Evolutionary conservation across 2,797 vertebrate species (phyloP).

Genomic region (Micrastur ruficollis): DNA sequence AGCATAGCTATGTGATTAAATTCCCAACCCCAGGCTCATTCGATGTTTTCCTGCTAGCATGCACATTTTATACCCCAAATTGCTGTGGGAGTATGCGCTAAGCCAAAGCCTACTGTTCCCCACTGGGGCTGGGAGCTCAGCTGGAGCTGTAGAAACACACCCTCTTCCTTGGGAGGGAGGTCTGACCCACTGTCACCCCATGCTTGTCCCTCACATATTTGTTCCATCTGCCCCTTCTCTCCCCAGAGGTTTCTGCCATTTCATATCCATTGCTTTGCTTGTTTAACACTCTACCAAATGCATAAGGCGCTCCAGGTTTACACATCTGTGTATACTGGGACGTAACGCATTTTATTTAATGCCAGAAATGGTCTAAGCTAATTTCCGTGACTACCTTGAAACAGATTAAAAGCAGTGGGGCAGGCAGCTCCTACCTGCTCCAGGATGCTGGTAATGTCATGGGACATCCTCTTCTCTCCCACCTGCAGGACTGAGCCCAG

Average conservation of each 20-base stretch:
- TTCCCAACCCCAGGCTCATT: not conserved
- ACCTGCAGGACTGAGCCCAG: rapidly evolving
- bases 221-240: not conserved
- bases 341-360: not conserved
- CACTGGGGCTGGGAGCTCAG: not conserved
- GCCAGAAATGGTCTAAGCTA: not conserved
- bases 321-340: not conserved
- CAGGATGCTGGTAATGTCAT: not conserved
- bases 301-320: not conserved
- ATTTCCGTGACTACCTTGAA: not conserved
- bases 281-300: not conserved
- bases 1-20: not conserved
- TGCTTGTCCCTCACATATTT: rapidly evolving
- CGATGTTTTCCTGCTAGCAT: not conserved
- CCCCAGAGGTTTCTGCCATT: not conserved
- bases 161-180: not conserved
- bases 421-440: not conserved
- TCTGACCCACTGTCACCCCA: not conserved
- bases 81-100: rapidly evolving
- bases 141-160: not conserved
- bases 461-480: not conserved
- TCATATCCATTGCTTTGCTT: not conserved
- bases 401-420: not conserved
- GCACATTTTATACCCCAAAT: not conserved
- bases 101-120: not conserved